Percentiles rank a stretch among this genome's conserved stretches.
Evolutionary conservation across 1,140 invertebrate genomes (phyloP).

Genomic region (Ceratosolen fusciceps): DNA sequence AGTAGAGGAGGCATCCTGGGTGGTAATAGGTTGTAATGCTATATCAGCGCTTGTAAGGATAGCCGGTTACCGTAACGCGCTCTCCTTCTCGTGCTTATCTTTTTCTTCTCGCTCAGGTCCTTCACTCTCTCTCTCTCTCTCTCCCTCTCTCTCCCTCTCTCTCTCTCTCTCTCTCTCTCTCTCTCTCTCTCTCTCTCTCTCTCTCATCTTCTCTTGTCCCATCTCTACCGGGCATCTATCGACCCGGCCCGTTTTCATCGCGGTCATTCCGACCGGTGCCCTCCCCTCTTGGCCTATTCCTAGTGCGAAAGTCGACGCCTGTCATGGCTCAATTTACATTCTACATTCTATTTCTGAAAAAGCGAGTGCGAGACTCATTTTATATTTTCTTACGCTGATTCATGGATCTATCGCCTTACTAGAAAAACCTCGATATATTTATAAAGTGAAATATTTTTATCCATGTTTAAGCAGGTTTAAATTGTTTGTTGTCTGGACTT

Average conservation of each 20-base stretch:
- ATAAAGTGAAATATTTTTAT: slow-evolving; percentile 1
- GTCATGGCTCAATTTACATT: slow-evolving; percentile 5
- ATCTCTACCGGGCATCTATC: too few relatives aligned
- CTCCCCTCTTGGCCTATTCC: too few relatives aligned
- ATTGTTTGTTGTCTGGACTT: not conserved
- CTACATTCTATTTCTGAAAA: not conserved
- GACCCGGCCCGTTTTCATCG: too few relatives aligned
- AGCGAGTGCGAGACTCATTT: not conserved
- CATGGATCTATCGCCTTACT: not conserved
- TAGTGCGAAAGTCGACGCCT: slow-evolving; percentile 11
- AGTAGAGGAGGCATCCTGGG: slow-evolving; percentile 53
- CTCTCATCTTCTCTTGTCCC: too few relatives aligned
- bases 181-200: too few relatives aligned
- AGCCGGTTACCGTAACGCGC: slow-evolving; percentile 47
- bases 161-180: too few relatives aligned
- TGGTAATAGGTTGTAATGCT: slow-evolving; percentile 57
- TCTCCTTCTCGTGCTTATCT: slow-evolving; percentile 47
- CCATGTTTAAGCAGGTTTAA: not conserved
- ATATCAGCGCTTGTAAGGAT: slow-evolving; percentile 52
- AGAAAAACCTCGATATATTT: not conserved
- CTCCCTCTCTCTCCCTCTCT: too few relatives aligned
- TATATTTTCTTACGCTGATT: not conserved
- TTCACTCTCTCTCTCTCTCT: slow-evolving; percentile 47
- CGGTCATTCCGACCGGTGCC: too few relatives aligned
- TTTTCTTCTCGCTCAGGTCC: slow-evolving; percentile 45